A percentile compares a stretch with the other conserved stretches of the same genome.
These are phyloP conservation scores for Beaufortia kweichowensis DNA, from an alignment of 2,113 vertebrate species.

Conservation along the genomic window DNA sequence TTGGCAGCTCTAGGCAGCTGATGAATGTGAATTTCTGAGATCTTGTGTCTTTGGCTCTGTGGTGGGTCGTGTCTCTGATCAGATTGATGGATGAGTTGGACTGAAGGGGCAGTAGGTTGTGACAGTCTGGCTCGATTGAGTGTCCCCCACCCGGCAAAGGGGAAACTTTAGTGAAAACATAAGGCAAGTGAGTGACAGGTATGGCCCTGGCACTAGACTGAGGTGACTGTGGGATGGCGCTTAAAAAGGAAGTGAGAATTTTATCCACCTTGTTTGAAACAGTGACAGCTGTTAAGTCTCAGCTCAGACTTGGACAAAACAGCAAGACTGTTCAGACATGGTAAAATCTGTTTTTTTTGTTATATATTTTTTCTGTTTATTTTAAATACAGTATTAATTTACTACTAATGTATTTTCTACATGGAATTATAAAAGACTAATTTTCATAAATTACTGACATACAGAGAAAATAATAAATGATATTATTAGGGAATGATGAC, in stretches of 20 bases:
- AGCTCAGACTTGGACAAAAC: background rate
- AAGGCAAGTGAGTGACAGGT: slow-evolving; percentile 47
- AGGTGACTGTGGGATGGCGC: slow-evolving; percentile 31
- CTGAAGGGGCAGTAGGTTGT: slow-evolving; percentile 38
- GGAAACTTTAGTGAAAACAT: slow-evolving; percentile 33
- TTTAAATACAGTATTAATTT: background rate
- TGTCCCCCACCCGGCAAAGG: slow-evolving; percentile 14
- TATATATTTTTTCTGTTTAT: background rate
- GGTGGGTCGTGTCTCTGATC: slow-evolving; percentile 11
- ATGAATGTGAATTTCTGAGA: slow-evolving; percentile 36
- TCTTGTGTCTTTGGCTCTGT: background rate
- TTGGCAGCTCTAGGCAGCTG: background rate
- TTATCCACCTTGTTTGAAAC: slow-evolving; percentile 18
- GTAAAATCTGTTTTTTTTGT: background rate
- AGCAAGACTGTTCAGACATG: background rate
- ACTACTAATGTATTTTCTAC: background rate
- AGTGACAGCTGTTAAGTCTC: slow-evolving; percentile 1
- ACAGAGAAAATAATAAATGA: background rate
- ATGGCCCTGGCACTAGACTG: slow-evolving; percentile 1
- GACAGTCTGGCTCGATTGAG: slow-evolving; percentile 24
- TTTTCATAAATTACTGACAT: background rate
- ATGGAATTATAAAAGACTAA: too few species aligned
- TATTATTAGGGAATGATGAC: too few species aligned
- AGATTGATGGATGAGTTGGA: slow-evolving; percentile 34
- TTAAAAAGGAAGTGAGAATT: slow-evolving; percentile 32